Conservation (phyloP, 2,797 vertebrate species). For the Scyliorhinus canicula region DNA sequence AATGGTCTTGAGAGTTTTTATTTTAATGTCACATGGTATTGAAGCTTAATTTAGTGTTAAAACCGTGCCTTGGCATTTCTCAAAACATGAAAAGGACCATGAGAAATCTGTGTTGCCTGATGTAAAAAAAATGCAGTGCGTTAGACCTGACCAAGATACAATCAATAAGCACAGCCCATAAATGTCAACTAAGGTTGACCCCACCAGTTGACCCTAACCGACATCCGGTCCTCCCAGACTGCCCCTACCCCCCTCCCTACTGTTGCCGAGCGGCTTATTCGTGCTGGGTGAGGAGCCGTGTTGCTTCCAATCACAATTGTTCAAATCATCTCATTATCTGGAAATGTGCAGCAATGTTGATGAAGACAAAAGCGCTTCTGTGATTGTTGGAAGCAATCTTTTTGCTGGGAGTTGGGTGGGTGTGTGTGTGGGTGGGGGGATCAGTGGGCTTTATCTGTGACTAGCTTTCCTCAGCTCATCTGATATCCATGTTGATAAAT, state of each 20-base stretch:
- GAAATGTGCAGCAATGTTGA: background rate
- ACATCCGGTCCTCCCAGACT: background rate
- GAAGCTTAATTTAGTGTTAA: background rate
- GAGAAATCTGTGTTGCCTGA: background rate
- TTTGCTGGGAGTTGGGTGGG: no score
- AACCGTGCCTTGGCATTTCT: background rate
- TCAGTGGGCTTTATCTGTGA: no score
- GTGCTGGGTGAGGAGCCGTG: background rate
- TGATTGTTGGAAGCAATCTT: background rate
- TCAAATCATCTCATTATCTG: background rate
- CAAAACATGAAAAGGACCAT: background rate
- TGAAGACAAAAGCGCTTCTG: background rate
- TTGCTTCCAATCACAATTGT: background rate
- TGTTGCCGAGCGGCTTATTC: background rate
- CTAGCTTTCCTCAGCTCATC: no score
- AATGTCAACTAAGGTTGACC: background rate
- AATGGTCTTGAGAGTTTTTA: background rate
- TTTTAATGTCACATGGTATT: background rate
- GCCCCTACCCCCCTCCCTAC: background rate
- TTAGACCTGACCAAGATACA: background rate
- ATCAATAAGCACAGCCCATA: background rate
- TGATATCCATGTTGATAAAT: no score
- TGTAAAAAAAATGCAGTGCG: background rate
- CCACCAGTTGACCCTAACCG: background rate
- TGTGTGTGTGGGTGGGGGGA: no score